Base-by-base conservation (phyloP, 2,797 vertebrate genomes). In the Knipowitschia caucasica region DNA sequence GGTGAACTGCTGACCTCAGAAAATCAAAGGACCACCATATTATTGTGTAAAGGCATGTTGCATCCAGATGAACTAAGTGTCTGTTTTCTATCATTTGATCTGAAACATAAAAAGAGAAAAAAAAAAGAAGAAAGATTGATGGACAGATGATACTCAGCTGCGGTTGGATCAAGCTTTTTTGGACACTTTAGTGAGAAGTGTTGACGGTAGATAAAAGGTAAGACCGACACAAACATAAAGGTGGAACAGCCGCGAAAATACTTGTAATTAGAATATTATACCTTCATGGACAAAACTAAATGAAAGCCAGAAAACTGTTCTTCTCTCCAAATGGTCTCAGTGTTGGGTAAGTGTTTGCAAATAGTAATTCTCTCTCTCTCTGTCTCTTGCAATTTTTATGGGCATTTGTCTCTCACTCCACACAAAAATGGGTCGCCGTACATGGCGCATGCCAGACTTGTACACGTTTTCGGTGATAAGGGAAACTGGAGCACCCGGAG, bases 21-120 rank as follows among this genome's bases (percentile, higher is more conserved):
- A 12, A 27, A 47, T 30, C 52, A 44, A 34, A 38, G 4, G 25
- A 2, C 3, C 8, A 24, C 40, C 53, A 59, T 51, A 53, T 50
- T 68, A 45, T 42, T 43, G 44, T 33, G 26, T 6, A 50, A 21
- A 64, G 25, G 71, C 74, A 81, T 66, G 58, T 54, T 62, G 69
- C 2, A 45, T 64, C 69, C 77, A 82, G 77, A 82, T 77, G 67
- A 74, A 47, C 25, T 15, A 3, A 40, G 45, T n/a, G 54, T 60
- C 67, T 67, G 75, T 50, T 75, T 79, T 62, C 69, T 60, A 77
- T 83, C 71, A 59, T 64, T 63, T 64, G 49, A 47, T 67, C 66
- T 62, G 62, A 23, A 59, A 34, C 34, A 25, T 39, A 56, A 7
- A 3, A 17, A 33, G 5, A 59, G 44, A 73, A 39, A 50, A 56